Evolutionary conservation across 2,113 vertebrate genomes (phyloP).

Genomic region (Leptobrachium leishanense): DNA sequence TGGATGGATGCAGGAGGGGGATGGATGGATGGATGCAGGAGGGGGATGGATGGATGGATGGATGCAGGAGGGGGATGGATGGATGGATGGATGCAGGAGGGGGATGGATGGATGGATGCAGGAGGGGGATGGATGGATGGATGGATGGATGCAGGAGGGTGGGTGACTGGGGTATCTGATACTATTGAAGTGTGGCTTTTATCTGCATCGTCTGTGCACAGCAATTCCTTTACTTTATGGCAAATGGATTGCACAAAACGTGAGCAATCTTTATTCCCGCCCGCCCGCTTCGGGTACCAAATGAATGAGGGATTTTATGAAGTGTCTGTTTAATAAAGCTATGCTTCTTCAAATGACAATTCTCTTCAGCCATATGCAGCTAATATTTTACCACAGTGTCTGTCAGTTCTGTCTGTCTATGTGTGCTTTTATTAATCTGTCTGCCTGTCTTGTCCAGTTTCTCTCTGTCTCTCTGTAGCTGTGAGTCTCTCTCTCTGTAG

Average conservation of each 20-base stretch:
- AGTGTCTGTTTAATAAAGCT: no score
- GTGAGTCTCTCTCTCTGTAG: no score
- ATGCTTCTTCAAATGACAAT: no score
- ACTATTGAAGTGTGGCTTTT: constrained; percentile 12
- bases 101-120: constrained; percentile 3
- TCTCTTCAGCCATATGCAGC: no score
- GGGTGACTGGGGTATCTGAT: constrained; percentile 19
- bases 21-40: background rate
- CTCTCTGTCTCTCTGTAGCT: no score
- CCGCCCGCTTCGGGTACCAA: no score
- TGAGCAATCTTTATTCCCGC: no score
- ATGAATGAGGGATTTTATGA: no score
- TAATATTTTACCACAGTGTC: no score
- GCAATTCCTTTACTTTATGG: constrained; percentile 6
- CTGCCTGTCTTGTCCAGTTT: no score
- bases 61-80: constrained; percentile 29
- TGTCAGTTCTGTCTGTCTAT: no score
- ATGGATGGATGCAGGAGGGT: background rate
- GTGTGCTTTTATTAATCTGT: no score
- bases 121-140: constrained; percentile 1
- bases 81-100: constrained; percentile 1
- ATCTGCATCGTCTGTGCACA: constrained; percentile 12
- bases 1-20: constrained; percentile 26
- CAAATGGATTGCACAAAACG: background rate
- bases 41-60: background rate